These are phyloP conservation scores for Picus viridis DNA, from an alignment of 2,797 vertebrate species.

Conservation along the genomic window DNA sequence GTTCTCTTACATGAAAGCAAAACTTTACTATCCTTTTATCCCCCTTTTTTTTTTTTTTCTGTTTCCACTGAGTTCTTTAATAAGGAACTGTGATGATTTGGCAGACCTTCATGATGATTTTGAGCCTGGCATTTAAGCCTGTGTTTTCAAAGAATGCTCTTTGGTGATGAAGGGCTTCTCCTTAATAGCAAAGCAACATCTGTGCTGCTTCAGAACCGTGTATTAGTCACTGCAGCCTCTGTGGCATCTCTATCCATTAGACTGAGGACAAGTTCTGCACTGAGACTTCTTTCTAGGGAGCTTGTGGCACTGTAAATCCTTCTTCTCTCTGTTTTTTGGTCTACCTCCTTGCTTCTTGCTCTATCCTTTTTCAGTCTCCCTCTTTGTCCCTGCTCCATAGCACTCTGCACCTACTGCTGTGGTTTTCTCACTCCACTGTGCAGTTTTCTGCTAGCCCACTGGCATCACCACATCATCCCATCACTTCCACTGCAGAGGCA, in stretches of 20 bases:
- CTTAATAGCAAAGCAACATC: not conserved
- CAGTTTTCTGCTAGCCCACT: not conserved
- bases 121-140: not conserved
- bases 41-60: not conserved
- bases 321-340: not conserved
- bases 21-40: not conserved
- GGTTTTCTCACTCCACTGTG: not conserved
- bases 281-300: not conserved
- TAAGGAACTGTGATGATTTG: not conserved
- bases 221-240: not conserved
- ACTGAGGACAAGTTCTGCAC: not conserved
- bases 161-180: not conserved
- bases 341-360: not conserved
- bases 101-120: not conserved
- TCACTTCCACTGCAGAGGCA: not conserved
- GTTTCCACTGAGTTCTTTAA: not conserved
- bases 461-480: fast-evolving
- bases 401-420: not conserved
- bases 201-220: fast-evolving
- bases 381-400: not conserved
- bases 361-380: not conserved
- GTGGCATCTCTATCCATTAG: not conserved
- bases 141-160: not conserved
- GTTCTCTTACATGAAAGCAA: not conserved
- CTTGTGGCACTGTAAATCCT: not conserved